Base-by-base conservation (phyloP, 1,140 invertebrate species). In the Drosophila bocqueti region DNA sequence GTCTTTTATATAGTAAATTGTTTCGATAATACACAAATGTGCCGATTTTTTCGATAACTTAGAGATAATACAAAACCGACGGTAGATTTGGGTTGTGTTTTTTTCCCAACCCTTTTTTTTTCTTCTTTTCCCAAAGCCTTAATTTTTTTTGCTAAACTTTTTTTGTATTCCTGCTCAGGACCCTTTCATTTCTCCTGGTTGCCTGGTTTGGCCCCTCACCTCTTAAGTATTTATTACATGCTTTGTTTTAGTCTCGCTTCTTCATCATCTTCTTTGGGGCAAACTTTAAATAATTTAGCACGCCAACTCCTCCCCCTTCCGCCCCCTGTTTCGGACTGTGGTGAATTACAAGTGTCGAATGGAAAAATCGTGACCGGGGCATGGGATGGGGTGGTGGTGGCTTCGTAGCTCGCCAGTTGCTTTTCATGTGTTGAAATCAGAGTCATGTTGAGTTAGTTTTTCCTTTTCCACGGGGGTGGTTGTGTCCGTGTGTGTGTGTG, bases 281-380 rank as follows among this genome's bases (percentile, higher is more conserved):
- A 47, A 87, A 80, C 72, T 83, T 87, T 87, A 87, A 87, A 87
- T 87, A 89, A 87, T 83, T 87, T 83, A 87, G 67, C 58, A 73
- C 45, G 18, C 36, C 13, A 45, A 46, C 76, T 60, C 46, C 36
- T 4, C 31, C 15, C 21, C 21, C 16, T 8, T 24, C 4, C 31
- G 10, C 9, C 43, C 21, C 31, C n/a, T 6, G 11, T 7, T 21
- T 47, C 15, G 31, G 55, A 34, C 40, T 82, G 61, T 77, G 75
- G 75, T 77, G 74, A 77, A 77, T 77, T 77, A 73, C 69, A 73
- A 73, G 69, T 60, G 54, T 71, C 55, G 71, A 45, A 61, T 46
- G 67, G 67, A 69, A 71, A 71, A 71, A 68, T 57, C 43, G 29
- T 36, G 34, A 55, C 21, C 11, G 62, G 49, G 21, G 9, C n/a